phyloP scores from a whole-genome alignment of 1,140 invertebrate species.

The Glomeris maerens region DNA sequence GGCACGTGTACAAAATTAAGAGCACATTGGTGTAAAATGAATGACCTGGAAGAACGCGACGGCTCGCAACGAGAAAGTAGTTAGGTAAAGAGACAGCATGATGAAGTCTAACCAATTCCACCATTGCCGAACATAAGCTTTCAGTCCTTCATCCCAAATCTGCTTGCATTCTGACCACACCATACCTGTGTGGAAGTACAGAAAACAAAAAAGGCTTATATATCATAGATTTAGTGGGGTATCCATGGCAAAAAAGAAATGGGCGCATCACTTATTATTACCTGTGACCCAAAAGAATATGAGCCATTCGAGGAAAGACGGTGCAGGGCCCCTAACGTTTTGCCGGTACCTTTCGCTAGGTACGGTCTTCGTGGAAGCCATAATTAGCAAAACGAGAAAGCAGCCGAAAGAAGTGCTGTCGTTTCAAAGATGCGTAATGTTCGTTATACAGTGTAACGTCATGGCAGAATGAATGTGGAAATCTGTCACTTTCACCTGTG shows the following conservation, averaged over 20 bases:
- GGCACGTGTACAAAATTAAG: too few relatives aligned
- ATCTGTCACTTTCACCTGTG: constrained; percentile 28
- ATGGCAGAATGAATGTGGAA: background rate
- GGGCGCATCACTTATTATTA: constrained; percentile 17
- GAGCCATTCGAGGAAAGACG: constrained; percentile 36
- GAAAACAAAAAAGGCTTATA: background rate
- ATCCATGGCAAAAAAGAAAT: background rate
- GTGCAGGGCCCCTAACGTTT: constrained; percentile 34
- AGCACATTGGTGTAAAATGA: too few relatives aligned
- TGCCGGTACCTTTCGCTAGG: constrained; percentile 23
- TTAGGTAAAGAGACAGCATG: constrained; percentile 42
- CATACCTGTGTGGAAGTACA: constrained; percentile 27
- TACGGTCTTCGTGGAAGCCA: constrained; percentile 30
- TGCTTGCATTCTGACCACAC: constrained; percentile 46
- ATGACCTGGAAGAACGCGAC: constrained; percentile 39
- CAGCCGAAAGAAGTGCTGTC: constrained; percentile 35
- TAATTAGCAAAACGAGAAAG: constrained; percentile 33
- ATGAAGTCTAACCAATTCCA: constrained; percentile 46
- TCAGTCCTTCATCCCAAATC: constrained; percentile 41
- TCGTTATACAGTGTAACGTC: background rate
- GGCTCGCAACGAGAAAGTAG: constrained; percentile 38
- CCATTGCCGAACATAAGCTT: constrained; percentile 40
- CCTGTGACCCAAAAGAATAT: constrained; percentile 41
- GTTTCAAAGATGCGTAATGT: background rate
- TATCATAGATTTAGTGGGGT: background rate